phyloP scores from a whole-genome alignment of 1,140 invertebrate species.

The Cydia pomonella region DNA sequence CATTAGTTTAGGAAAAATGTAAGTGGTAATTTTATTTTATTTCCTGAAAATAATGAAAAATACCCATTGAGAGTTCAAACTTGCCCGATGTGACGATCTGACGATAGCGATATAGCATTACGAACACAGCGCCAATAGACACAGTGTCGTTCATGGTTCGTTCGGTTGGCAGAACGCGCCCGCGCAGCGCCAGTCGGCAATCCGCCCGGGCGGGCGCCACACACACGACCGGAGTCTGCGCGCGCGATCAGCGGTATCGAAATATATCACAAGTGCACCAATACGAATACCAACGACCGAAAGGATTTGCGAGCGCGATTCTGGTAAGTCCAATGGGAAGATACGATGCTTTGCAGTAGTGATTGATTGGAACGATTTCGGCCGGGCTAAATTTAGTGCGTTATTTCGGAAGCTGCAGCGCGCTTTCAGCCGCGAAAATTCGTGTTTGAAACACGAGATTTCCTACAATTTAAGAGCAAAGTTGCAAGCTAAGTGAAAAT shows the following conservation, averaged over 20 bases:
- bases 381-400: conserved; percentile 35
- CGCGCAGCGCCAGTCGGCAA: conserved; percentile 69
- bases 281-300: conserved; percentile 63
- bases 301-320: conserved; percentile 69
- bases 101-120: neutral
- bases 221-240: conserved; percentile 73
- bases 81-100: too few species aligned
- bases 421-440: conserved; percentile 10
- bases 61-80: too few species aligned
- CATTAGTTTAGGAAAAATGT: too few species aligned
- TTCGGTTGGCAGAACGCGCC: conserved; percentile 47
- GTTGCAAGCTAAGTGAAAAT: conserved; percentile 40
- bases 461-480: neutral
- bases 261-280: conserved; percentile 71
- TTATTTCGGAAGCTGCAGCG: conserved; percentile 36
- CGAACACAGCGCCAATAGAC: conserved; percentile 19
- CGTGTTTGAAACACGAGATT: conserved; percentile 14
- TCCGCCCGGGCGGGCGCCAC: conserved; percentile 79
- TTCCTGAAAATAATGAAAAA: too few species aligned
- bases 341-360: conserved; percentile 52
- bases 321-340: conserved; percentile 70
- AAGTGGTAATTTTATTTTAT: too few species aligned
- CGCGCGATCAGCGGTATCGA: conserved; percentile 63
- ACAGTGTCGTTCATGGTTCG: conserved; percentile 35
- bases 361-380: conserved; percentile 36